Base-by-base conservation (phyloP, 2,888 invertebrate genomes). In the Chrysodeixis includens region DNA sequence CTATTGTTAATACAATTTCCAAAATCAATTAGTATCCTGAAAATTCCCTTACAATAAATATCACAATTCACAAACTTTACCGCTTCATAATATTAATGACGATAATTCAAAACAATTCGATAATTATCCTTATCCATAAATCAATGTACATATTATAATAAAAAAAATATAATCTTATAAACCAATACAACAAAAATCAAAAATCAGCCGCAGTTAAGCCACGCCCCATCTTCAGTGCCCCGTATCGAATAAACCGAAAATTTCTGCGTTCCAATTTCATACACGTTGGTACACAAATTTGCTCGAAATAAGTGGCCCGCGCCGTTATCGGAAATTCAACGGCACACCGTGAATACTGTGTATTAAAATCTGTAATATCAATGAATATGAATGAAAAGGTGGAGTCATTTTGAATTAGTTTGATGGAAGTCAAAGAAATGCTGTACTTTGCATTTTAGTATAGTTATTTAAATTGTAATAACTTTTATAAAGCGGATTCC, bases 201-300 rank as follows among this genome's bases (percentile, higher is more conserved):
- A 66, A 68, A 62, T 57, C 56, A 63, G 62, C 7, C 44, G 30
- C 49, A 12, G 26, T 14, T 22, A 49, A 51, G n/a, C 44, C 63
- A 54, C 62, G 30, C 59, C 74, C 16, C 26, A 54, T 61, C 74
- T 69, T 62, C 44, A 54, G 53, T 61, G 56, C 69, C 53, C 53
- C 60, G 49, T 71, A 76, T 65, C 71, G 61, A 53, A 74, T 75
- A 66, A 72, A 62, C 59, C 61, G 73, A 71, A 73, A 71, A 76
- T 76, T 74, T 68, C 83, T 81, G 77, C 84, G 86, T 88, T 86
- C 88, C 85, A 87, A 90, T 91, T 89, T 90, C 72, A 81, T 75
- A 84, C 88, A 88, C 87, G 88, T 87, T 83, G 83, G 85, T 88
- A 84, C 86, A 90, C 89, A 91, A 91, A 90, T 90, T 90, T 83